Evolutionary conservation across 2,797 vertebrate genomes (phyloP).

Genomic region (Setipinna tenuifilis): DNA sequence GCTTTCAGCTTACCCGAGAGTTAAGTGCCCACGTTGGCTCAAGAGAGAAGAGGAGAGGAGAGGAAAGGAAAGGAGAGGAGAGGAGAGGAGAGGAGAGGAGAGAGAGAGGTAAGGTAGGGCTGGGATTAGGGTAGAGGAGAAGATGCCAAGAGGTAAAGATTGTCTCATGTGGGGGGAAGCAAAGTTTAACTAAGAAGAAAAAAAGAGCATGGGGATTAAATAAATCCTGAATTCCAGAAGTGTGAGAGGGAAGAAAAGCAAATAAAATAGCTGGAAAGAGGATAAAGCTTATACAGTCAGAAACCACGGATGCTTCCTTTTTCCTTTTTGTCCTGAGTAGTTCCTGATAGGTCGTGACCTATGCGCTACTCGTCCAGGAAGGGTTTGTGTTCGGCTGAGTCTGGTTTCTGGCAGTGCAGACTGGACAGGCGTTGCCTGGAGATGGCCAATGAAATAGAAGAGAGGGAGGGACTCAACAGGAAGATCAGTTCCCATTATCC

Average conservation of each 20-base stretch:
- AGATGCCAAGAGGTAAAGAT: too few relatives aligned
- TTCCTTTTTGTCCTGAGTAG: slow-evolving; percentile 9
- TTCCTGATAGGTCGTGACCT: background rate
- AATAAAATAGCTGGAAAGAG: background rate
- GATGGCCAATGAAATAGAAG: slow-evolving; percentile 21
- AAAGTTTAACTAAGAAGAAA: background rate
- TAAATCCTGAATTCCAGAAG: background rate
- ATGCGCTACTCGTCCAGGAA: background rate
- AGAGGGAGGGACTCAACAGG: background rate
- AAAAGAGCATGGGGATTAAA: background rate
- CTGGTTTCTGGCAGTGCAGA: slow-evolving; percentile 56
- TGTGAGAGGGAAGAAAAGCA: background rate
- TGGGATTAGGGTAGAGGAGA: too few relatives aligned
- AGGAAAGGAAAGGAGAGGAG: background rate
- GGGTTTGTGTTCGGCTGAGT: slow-evolving; percentile 25
- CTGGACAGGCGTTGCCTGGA: slow-evolving; percentile 42
- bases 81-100: background rate
- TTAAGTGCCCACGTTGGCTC: slow-evolving; percentile 23
- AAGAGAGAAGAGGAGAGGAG: background rate
- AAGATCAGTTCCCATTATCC: background rate
- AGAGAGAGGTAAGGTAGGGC: slow-evolving; percentile 16
- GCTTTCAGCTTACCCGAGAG: slow-evolving; percentile 18
- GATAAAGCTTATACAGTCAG: background rate
- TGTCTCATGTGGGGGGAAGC: too few relatives aligned
- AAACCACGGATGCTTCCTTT: background rate